Base-by-base conservation (phyloP, 2,888 invertebrate species). In the Cataglyphis rosenhaueri region DNA sequence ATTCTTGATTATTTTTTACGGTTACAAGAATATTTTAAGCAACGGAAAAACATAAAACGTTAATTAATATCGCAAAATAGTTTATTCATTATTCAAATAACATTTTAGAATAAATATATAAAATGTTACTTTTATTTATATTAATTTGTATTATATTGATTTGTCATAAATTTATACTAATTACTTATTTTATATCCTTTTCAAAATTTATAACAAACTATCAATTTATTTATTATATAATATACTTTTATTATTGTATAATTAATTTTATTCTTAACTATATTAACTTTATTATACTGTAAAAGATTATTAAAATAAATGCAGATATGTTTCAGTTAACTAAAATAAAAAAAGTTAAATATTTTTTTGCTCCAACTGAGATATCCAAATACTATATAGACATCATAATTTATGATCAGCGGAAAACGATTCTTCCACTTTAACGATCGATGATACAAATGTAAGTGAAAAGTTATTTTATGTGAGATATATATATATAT, bases 211-310 rank as follows among this genome's bases (percentile, higher is more conserved):
- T 57, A 1, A 12, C n/a, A n/a, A 48, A 15, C 0, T 57, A 25
- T 25, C 25, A 71, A 61, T 44, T 44, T 48, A 32, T 62, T 74
- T 74, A 29, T 68, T 52, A 61, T 21, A 44, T 59, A 38, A 1
- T 44, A 41, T n/a, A 38, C 0, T 61, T 29, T 29, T 35, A 44
- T 71, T 55, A 38, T 59, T 41, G 3, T 41, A 12, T n/a, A 61
- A 59, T 38, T 41, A 29, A 41, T 73, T 29, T n/a, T 29, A 61
- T 41, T 41, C 41, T 21, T 21, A 29, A 29, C 29, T 29, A 29
- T 29, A 1, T 1, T 29, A 29, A 29, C 29, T 29, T n/a, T 18
- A 1, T 3, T 73, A 41, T 0, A 12, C 18, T 41, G 4, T 35
- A 21, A 73, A 29, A 57, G 38, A 57, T 71, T 3, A 1, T 35